These are phyloP conservation scores for Actinostola sp. DNA, from an alignment of 92 coral and sea anemone species.

Conservation along the genomic window DNA sequence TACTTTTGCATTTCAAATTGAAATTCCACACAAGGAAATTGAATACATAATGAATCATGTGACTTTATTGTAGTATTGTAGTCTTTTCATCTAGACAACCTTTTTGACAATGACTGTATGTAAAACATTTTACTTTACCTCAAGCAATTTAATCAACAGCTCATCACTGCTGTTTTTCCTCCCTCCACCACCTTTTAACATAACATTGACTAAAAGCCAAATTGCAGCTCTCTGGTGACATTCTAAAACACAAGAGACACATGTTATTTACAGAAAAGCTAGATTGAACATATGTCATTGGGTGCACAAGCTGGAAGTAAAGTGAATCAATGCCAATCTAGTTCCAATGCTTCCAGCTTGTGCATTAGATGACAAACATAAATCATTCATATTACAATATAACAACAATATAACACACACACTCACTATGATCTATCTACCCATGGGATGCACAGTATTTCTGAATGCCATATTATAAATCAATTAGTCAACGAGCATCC, in stretches of 20 bases:
- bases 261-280: background rate
- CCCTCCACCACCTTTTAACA: conserved; percentile 31
- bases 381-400: too few relatives aligned
- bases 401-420: too few relatives aligned
- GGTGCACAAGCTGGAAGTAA: too few relatives aligned
- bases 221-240: conserved; percentile 26
- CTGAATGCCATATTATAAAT: too few relatives aligned
- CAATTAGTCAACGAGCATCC: too few relatives aligned
- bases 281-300: background rate
- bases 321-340: too few relatives aligned
- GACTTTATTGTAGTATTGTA: background rate
- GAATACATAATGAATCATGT: background rate
- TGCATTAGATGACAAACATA: too few relatives aligned
- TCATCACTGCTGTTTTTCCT: conserved; percentile 25
- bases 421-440: too few relatives aligned
- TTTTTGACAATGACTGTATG: background rate
- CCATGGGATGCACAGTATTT: too few relatives aligned
- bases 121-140: conserved; percentile 13
- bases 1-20: too few relatives aligned
- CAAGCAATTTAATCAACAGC: conserved; percentile 16
- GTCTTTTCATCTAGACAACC: background rate
- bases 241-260: conserved; percentile 25
- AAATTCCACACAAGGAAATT: too few relatives aligned
- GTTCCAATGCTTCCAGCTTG: too few relatives aligned
- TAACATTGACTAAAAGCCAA: conserved; percentile 13